Conservation (phyloP, 1,140 invertebrate genomes). For the Laodelphax striatellus region DNA sequence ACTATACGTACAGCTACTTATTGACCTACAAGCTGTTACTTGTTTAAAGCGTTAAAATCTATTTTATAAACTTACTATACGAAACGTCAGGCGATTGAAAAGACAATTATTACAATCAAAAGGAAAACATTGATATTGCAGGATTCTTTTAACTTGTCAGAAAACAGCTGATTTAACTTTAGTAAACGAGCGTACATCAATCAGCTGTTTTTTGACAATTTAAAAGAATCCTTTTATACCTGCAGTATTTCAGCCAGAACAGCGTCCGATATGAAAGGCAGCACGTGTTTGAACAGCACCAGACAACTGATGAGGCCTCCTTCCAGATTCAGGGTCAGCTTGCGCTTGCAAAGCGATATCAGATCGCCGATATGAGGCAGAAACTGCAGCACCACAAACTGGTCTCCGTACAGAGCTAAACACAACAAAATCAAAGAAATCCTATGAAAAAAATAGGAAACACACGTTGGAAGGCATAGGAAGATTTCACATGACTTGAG, state of each 20-base stretch:
- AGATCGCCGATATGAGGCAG: constrained; percentile 83
- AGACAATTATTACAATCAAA: too few relatives aligned
- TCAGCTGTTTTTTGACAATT: too few relatives aligned
- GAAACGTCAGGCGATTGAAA: too few relatives aligned
- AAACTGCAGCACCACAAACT: constrained; percentile 89
- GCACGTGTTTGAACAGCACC: constrained; percentile 57
- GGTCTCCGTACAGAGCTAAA: constrained; percentile 79
- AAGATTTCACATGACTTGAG: too few relatives aligned
- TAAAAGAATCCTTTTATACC: constrained; percentile 33
- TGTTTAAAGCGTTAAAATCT: too few relatives aligned
- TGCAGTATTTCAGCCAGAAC: constrained; percentile 77
- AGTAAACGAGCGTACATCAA: too few relatives aligned
- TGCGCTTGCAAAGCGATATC: constrained; percentile 57
- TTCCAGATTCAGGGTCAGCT: constrained; percentile 71
- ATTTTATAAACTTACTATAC: too few relatives aligned
- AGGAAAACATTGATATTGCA: too few relatives aligned
- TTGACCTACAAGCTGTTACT: too few relatives aligned
- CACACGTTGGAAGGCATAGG: background rate
- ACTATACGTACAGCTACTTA: too few relatives aligned
- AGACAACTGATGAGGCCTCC: constrained; percentile 78
- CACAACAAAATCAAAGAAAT: constrained; percentile 12
- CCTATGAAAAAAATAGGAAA: background rate
- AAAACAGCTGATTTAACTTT: too few relatives aligned
- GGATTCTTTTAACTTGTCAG: too few relatives aligned
- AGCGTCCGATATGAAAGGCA: constrained; percentile 57